Percentiles rank a stretch among this genome's conserved stretches.
Evolutionary conservation across 2,797 vertebrate genomes (phyloP).

Genomic region (Glossophaga mutica): DNA sequence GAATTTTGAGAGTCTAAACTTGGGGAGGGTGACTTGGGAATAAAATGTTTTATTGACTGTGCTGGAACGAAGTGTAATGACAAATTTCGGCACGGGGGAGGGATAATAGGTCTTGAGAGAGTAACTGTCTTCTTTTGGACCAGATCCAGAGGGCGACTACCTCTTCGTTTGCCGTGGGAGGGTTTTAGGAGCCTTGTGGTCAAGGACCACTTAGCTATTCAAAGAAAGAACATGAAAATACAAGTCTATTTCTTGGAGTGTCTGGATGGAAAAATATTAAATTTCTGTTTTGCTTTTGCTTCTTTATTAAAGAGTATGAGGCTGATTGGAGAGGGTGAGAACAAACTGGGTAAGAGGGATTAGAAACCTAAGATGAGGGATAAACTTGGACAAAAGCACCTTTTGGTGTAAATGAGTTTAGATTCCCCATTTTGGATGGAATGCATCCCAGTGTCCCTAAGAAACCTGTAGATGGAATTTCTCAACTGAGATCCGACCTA

Average conservation of each 20-base stretch:
- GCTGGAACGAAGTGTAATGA: not conserved
- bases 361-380: not conserved
- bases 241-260: not conserved
- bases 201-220: not conserved
- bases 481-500: not conserved
- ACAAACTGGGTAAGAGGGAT: not conserved
- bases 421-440: not conserved
- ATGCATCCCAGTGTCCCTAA: not conserved
- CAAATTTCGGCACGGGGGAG: not conserved
- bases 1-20: constrained; percentile 16
- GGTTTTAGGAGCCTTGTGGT: not conserved
- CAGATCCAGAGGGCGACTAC: not conserved
- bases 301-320: not conserved
- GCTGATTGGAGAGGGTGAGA: not conserved
- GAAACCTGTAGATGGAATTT: not conserved
- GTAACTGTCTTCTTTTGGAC: not conserved
- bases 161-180: not conserved
- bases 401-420: not conserved
- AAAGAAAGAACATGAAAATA: not conserved
- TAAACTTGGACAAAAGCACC: not conserved
- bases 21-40: not conserved
- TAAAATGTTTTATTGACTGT: not conserved
- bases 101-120: not conserved
- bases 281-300: not conserved
- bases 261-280: not conserved